Base-by-base conservation (phyloP, 1,140 invertebrate species). In the Papilio glaucus region DNA sequence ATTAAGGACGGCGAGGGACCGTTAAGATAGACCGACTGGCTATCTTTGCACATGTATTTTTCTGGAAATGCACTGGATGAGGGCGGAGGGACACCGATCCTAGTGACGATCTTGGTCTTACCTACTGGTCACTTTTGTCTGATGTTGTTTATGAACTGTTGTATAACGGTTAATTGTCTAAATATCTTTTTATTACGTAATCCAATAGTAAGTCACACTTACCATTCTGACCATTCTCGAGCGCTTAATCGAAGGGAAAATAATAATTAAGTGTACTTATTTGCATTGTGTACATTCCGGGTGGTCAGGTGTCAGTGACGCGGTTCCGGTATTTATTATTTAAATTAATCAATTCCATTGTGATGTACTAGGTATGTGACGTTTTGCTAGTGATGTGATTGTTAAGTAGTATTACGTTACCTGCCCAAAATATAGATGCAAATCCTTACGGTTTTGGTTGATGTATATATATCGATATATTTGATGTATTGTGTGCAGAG, bases 251-350 rank as follows among this genome's bases (percentile, higher is more conserved):
- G 49, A 24, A 12, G 18, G 49, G 49, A 24, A 57, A 57, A 57
- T 57, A 26, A 57, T 57, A 41, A 41, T 33, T 53, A 21, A 15
- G 8, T 26, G 49, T 24, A 57, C 49, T 57, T 33, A 33, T 33
- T 33, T 57, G 49, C 49, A 57, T 57, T 57, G 49, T 57, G 21
- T 57, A 21, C 49, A 57, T 57, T 24, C 49, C 21, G 49, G 49
- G 49, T 57, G 49, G 49, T 57, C 49, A 57, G 49, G 49, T 57
- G 49, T 57, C 49, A 57, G 49, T 57, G 49, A 57, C 49, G 49
- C 10, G 21, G 49, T 57, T 57, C 49, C 49, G 49, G 49, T 57
- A 21, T 57, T 57, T 57, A 57, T 57, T 24, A 12, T 57, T 12
- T 12, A 24, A 57, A 24, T 57, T 12, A 53, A 57, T 57, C 24